A percentile compares a stretch with the other conserved stretches of the same genome.
phyloP scores from a whole-genome alignment of 2,797 vertebrate species.

The Macropodus opercularis region DNA sequence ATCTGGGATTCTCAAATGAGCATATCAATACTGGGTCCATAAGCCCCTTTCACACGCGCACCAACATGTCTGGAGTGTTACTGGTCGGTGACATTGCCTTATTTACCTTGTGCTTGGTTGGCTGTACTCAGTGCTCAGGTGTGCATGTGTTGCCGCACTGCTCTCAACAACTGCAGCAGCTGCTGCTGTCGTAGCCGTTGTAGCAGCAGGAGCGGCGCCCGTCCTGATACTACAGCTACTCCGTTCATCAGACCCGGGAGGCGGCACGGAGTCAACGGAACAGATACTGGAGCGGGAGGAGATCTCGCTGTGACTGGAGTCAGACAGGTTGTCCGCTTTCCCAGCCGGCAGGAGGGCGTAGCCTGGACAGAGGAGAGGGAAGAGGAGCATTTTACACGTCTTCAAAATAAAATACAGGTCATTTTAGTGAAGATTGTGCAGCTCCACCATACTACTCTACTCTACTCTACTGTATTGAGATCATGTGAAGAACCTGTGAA shows the following conservation, averaged over 20 bases:
- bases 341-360: constrained; percentile 84
- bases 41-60: no score
- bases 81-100: no score
- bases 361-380: constrained; percentile 70
- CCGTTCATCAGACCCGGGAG: constrained; percentile 81
- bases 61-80: no score
- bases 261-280: constrained; percentile 90
- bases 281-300: constrained; percentile 95
- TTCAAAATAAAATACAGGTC: background rate
- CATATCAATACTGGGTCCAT: no score
- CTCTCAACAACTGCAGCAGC: constrained; percentile 44
- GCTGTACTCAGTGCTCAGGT: constrained; percentile 72
- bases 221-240: constrained; percentile 77
- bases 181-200: background rate
- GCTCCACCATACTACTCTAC: background rate
- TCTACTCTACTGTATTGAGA: background rate
- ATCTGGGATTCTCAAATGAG: no score
- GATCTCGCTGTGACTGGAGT: constrained; percentile 97
- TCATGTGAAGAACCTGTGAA: background rate
- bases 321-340: constrained; percentile 90
- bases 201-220: constrained; percentile 10
- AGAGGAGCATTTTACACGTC: background rate
- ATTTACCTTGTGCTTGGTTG: constrained; percentile 86
- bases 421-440: background rate
- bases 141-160: constrained; percentile 54